These are phyloP conservation scores for Acanthosoma haemorrhoidale DNA, from an alignment of 2,888 invertebrate genomes.

Conservation along the genomic window DNA sequence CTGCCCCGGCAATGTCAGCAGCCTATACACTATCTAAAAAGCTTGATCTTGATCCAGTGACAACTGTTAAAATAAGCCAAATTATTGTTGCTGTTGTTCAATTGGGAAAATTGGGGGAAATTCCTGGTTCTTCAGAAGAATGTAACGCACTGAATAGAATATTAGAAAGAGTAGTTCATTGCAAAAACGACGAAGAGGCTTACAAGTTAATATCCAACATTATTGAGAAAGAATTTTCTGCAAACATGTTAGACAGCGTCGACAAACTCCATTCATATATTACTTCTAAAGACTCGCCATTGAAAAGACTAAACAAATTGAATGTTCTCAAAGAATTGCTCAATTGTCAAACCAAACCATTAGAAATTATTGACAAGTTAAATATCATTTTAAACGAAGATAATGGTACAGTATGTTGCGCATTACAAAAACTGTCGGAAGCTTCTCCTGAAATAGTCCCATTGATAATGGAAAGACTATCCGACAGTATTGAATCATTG, in stretches of 20 bases:
- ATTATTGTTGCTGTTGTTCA: constrained; percentile 45
- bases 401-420: constrained; percentile 50
- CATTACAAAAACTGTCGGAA: constrained; percentile 61
- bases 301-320: constrained; percentile 47
- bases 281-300: constrained; percentile 34
- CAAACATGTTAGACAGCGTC: constrained; percentile 35
- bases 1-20: constrained; percentile 46
- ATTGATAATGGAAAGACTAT: constrained; percentile 57
- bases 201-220: constrained; percentile 54
- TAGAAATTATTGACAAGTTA: constrained; percentile 59
- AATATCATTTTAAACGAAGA: constrained; percentile 57
- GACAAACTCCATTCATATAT: constrained; percentile 39
- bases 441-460: constrained; percentile 57
- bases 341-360: constrained; percentile 53
- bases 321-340: constrained; percentile 53
- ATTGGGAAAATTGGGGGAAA: constrained; percentile 33
- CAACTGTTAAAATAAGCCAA: constrained; percentile 49
- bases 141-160: constrained; percentile 37
- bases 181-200: constrained; percentile 51
- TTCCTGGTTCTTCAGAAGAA: constrained; percentile 34
- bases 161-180: constrained; percentile 44
- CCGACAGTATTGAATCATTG: constrained; percentile 42
- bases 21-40: constrained; percentile 43
- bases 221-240: constrained; percentile 43
- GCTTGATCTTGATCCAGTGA: constrained; percentile 46